Evolutionary conservation across 2,797 vertebrate genomes (phyloP).

Genomic region (Cynopterus sphinx): DNA sequence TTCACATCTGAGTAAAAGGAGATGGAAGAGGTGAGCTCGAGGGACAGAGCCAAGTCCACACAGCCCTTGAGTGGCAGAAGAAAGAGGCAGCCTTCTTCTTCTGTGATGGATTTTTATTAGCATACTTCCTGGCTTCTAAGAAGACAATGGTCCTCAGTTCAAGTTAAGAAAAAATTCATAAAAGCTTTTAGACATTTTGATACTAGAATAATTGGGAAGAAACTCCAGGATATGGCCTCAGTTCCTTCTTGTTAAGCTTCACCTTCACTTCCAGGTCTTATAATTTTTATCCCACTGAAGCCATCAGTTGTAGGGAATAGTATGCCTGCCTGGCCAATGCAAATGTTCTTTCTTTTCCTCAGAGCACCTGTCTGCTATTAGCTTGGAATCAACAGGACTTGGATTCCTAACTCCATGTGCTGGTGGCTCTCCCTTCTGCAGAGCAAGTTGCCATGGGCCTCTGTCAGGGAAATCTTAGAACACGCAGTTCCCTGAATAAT

Average conservation of each 20-base stretch:
- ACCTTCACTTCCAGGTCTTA: neutral
- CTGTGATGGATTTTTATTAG: neutral
- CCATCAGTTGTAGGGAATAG: neutral
- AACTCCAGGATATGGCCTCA: neutral
- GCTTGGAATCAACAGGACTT: neutral
- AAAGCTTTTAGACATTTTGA: slow-evolving; percentile 50
- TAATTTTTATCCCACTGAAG: neutral
- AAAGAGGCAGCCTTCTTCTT: neutral
- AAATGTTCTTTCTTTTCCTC: neutral
- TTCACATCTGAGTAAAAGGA: neutral
- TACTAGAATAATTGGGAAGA: slow-evolving; percentile 43
- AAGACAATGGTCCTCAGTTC: neutral
- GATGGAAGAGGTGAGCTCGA: neutral
- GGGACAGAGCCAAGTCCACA: neutral
- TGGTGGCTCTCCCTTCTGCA: neutral
- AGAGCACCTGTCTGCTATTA: neutral
- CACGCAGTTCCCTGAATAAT: neutral
- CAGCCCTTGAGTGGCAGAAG: neutral
- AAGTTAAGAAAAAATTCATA: neutral
- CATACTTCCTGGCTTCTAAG: neutral
- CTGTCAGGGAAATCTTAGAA: neutral
- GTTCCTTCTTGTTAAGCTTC: neutral
- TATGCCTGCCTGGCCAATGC: neutral
- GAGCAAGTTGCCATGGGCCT: neutral
- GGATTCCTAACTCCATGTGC: no score